Conservation (phyloP, 2,888 invertebrate species). For the Drosophila paranaensis region DNA sequence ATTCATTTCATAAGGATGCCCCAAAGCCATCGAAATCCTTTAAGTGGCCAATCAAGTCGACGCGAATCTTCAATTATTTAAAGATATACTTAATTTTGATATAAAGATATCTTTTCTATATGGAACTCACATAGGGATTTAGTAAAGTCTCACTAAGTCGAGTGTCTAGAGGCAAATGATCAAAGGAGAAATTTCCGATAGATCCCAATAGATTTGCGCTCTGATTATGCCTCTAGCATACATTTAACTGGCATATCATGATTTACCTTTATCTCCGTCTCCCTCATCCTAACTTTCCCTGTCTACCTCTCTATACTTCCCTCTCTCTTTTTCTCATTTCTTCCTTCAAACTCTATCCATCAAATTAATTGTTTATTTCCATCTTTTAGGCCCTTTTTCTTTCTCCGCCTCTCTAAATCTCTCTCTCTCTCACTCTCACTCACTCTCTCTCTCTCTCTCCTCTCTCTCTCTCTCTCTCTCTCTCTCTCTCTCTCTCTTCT, state of each 20-base stretch:
- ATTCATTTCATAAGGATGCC: background rate
- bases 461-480: background rate
- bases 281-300: background rate
- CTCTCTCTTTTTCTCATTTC: no score
- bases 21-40: conserved; percentile 2
- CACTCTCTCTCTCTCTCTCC: no score
- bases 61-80: background rate
- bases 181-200: background rate
- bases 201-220: no score
- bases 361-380: no score
- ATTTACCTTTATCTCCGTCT: background rate
- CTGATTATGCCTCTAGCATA: no score
- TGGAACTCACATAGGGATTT: background rate
- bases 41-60: background rate
- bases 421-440: no score
- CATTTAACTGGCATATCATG: background rate
- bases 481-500: no score
- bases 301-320: no score
- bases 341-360: no score
- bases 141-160: background rate
- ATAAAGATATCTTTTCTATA: background rate
- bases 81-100: background rate
- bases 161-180: background rate
- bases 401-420: no score
- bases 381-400: background rate